A percentile compares a stretch with the other conserved stretches of the same genome.
phyloP scores from a whole-genome alignment of 2,797 vertebrate genomes.

The Bradypodion ventrale region DNA sequence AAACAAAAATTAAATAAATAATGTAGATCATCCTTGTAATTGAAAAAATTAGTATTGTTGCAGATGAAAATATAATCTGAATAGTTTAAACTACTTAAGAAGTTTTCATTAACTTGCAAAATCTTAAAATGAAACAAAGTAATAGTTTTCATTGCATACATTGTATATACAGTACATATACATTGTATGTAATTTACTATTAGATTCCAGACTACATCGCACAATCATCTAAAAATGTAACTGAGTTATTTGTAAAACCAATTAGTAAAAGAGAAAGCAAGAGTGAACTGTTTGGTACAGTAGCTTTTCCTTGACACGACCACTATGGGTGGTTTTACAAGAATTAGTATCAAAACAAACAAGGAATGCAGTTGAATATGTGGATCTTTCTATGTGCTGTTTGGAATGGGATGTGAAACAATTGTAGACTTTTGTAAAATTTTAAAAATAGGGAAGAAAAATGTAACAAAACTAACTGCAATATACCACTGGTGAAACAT shows the following conservation, averaged over 20 bases:
- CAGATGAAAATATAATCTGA: background rate
- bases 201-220: background rate
- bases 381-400: background rate
- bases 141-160: background rate
- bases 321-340: background rate
- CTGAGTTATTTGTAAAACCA: background rate
- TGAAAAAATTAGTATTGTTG: background rate
- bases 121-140: background rate
- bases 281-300: background rate
- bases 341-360: background rate
- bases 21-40: too few relatives aligned
- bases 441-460: constrained; percentile 28
- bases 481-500: background rate
- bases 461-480: background rate
- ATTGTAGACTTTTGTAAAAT: too few relatives aligned
- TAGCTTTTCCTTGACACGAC: background rate
- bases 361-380: background rate
- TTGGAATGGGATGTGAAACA: background rate
- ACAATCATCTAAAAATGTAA: background rate
- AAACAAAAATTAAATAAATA: too few relatives aligned
- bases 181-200: background rate
- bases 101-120: background rate
- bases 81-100: background rate
- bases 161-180: background rate
- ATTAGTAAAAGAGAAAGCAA: background rate